These are phyloP conservation scores for Lasioglossum villosulum DNA, from an alignment of 2,888 invertebrate genomes.

Conservation along the genomic window DNA sequence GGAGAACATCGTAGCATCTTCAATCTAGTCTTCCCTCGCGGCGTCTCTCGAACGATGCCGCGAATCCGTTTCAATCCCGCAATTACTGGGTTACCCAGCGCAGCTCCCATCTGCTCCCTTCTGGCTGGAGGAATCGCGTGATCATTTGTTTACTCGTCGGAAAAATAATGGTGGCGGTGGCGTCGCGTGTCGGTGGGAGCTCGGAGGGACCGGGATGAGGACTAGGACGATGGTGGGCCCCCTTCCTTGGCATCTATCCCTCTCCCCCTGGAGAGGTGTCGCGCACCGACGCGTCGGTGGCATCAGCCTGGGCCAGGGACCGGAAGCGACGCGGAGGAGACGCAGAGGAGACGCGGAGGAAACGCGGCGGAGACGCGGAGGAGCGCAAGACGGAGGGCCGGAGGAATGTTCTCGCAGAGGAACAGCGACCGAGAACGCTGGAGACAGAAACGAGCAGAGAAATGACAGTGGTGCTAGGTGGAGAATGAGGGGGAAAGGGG, in stretches of 20 bases:
- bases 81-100: neutral
- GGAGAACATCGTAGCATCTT: neutral
- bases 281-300: slow-evolving; percentile 31
- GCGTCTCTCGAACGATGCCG: neutral
- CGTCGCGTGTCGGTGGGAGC: neutral
- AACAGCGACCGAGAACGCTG: slow-evolving; percentile 38
- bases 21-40: neutral
- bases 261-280: slow-evolving; percentile 1
- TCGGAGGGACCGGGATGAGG: neutral
- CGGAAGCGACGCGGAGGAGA: slow-evolving; percentile 45
- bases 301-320: slow-evolving; percentile 29
- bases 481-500: slow-evolving; percentile 35
- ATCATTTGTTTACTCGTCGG: neutral
- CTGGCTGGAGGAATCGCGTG: neutral
- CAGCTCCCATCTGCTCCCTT: neutral
- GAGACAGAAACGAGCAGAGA: slow-evolving; percentile 40
- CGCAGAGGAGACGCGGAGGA: slow-evolving; percentile 36
- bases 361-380: slow-evolving; percentile 24
- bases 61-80: neutral
- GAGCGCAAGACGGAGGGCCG: slow-evolving; percentile 31
- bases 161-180: slow-evolving; percentile 18
- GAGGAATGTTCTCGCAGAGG: slow-evolving; percentile 26
- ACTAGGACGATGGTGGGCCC: neutral
- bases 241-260: neutral
- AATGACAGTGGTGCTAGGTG: slow-evolving; percentile 28